These are phyloP conservation scores for Nanorana parkeri DNA, from an alignment of 2,113 vertebrate species.

Conservation along the genomic window DNA sequence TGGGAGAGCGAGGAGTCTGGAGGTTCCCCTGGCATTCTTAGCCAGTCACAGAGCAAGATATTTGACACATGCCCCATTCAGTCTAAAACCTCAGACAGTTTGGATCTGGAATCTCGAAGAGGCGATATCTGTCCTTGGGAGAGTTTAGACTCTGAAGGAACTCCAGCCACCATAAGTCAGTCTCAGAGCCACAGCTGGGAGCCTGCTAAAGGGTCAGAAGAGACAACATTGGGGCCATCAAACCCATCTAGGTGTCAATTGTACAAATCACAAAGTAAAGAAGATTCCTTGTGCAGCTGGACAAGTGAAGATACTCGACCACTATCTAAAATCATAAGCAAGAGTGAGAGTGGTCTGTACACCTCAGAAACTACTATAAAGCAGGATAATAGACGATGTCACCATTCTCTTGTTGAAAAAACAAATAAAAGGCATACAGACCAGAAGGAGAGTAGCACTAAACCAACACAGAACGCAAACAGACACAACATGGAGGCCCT, in stretches of 20 bases:
- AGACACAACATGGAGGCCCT: neutral
- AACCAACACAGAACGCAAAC: neutral
- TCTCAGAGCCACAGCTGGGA: fast-evolving
- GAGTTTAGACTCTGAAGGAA: neutral
- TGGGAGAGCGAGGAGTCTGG: conserved; percentile 47
- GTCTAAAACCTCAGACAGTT: neutral
- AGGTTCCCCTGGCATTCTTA: conserved; percentile 23
- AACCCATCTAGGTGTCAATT: neutral
- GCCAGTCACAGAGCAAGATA: neutral
- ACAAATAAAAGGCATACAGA: neutral
- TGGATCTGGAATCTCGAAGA: neutral
- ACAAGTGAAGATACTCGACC: conserved; percentile 32
- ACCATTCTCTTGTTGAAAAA: conserved; percentile 42
- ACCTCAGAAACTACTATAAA: neutral
- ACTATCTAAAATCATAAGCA: conserved; percentile 43
- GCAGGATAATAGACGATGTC: neutral
- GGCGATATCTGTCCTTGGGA: conserved; percentile 69
- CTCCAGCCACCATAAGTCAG: conserved; percentile 8
- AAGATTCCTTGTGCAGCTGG: neutral
- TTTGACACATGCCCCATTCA: neutral
- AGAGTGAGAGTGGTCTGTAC: conserved; percentile 42
- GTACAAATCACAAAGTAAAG: conserved; percentile 29
- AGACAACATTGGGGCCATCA: conserved; percentile 68
- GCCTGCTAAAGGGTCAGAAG: neutral
- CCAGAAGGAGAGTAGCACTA: neutral